A percentile compares a stretch with the other conserved stretches of the same genome.
phyloP scores from a whole-genome alignment of 2,113 vertebrate genomes.

The Atractosteus spatula region DNA sequence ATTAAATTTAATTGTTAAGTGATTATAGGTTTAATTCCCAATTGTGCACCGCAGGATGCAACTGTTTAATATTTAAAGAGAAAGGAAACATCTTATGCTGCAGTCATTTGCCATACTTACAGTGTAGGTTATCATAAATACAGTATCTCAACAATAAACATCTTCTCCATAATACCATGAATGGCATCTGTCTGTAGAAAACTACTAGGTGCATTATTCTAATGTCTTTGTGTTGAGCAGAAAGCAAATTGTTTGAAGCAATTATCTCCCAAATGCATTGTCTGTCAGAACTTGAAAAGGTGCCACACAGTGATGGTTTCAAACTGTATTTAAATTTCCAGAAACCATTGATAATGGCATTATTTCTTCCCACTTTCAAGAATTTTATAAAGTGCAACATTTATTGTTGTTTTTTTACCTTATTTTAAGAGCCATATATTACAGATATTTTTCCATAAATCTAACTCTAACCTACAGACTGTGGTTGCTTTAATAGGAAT shows the following conservation, averaged over 20 bases:
- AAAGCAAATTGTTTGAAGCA: slow-evolving; percentile 27
- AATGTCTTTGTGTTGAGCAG: slow-evolving; percentile 24
- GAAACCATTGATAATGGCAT: slow-evolving; percentile 44
- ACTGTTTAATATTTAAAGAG: slow-evolving; percentile 16
- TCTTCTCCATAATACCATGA: slow-evolving; percentile 14
- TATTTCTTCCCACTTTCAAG: slow-evolving; percentile 45
- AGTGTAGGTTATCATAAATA: slow-evolving; percentile 22
- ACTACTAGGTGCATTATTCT: slow-evolving; percentile 31
- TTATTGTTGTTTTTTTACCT: slow-evolving; percentile 42
- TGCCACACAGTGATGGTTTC: not conserved
- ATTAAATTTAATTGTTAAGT: slow-evolving; percentile 53
- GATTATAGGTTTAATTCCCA: slow-evolving; percentile 40
- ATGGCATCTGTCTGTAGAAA: slow-evolving; percentile 1
- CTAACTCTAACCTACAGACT: slow-evolving; percentile 53
- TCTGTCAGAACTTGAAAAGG: slow-evolving; percentile 23
- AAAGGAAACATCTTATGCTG: slow-evolving; percentile 16
- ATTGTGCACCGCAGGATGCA: slow-evolving; percentile 22
- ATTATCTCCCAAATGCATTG: slow-evolving; percentile 43
- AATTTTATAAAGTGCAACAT: slow-evolving; percentile 37
- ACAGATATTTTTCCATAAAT: slow-evolving; percentile 67
- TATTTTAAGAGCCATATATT: slow-evolving; percentile 50
- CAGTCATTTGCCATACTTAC: slow-evolving; percentile 10
- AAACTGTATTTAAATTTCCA: not conserved
- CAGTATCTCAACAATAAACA: not conserved
- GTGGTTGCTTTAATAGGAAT: slow-evolving; percentile 58